These are phyloP conservation scores for Manduca sexta DNA, from an alignment of 1,140 invertebrate genomes.

Conservation along the genomic window DNA sequence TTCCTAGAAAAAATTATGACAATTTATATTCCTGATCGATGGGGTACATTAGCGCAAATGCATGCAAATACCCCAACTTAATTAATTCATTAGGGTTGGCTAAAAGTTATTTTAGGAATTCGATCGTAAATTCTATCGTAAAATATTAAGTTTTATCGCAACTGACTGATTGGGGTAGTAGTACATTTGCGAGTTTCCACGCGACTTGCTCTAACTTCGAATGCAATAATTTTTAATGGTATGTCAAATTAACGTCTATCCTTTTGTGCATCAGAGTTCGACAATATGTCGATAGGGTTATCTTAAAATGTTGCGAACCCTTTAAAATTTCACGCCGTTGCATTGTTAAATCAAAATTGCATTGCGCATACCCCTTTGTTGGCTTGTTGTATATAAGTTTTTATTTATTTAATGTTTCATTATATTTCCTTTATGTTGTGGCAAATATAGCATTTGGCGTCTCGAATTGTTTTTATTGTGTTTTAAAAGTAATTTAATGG, in stretches of 20 bases:
- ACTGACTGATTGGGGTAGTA: neutral
- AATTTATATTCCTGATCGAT: neutral
- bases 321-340: slow-evolving; percentile 56
- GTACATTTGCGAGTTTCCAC: slow-evolving; percentile 46
- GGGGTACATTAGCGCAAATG: too few species aligned
- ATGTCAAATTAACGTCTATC: slow-evolving; percentile 64
- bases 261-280: slow-evolving; percentile 54
- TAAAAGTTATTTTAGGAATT: slow-evolving; percentile 22
- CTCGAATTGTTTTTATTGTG: too few species aligned
- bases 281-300: slow-evolving; percentile 65
- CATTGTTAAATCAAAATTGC: slow-evolving; percentile 35
- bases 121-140: neutral
- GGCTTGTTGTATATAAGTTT: too few species aligned
- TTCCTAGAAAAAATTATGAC: neutral
- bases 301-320: slow-evolving; percentile 38
- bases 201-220: slow-evolving; percentile 50
- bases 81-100: slow-evolving; percentile 55
- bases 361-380: too few species aligned
- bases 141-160: too few species aligned
- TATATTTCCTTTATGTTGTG: too few species aligned
- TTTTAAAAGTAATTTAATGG: too few species aligned
- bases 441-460: too few species aligned
- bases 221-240: slow-evolving; percentile 67
- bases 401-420: too few species aligned
- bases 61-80: slow-evolving; percentile 13